These are phyloP conservation scores for Rotaria magnacalcarata DNA, from an alignment of 2,888 invertebrate genomes.

Conservation along the genomic window DNA sequence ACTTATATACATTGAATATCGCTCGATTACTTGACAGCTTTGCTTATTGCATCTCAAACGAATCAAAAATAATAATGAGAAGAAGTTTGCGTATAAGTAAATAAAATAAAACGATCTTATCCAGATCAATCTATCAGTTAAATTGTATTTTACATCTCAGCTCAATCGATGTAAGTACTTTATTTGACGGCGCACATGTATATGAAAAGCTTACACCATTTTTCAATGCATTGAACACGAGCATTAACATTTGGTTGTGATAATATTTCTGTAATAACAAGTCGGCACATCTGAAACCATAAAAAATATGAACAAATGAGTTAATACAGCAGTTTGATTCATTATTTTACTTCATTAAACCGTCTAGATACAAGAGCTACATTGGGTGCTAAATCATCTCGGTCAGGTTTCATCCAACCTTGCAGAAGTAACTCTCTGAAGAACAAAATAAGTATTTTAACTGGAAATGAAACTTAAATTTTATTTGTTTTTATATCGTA, in stretches of 20 bases:
- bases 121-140: no score
- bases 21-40: no score
- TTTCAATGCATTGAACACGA: conserved; percentile 78
- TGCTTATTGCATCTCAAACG: no score
- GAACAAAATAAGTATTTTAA: not conserved
- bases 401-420: conserved; percentile 77
- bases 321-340: no score
- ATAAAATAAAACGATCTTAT: no score
- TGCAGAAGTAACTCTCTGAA: conserved; percentile 57
- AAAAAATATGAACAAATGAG: not conserved
- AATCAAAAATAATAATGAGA: no score
- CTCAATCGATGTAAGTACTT: no score
- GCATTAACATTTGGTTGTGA: conserved; percentile 66
- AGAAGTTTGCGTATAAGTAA: no score
- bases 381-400: conserved; percentile 71
- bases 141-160: no score
- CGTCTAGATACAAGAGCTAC: conserved; percentile 75
- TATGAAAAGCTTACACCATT: conserved; percentile 67
- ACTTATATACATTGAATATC: no score
- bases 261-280: conserved; percentile 82
- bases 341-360: conserved; percentile 71
- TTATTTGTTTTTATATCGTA: conserved; percentile 63
- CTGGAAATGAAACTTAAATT: not conserved
- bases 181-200: no score
- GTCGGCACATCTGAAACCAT: conserved; percentile 66